phyloP scores from a whole-genome alignment of 2,113 vertebrate genomes.

The Glaucidium brasilianum region DNA sequence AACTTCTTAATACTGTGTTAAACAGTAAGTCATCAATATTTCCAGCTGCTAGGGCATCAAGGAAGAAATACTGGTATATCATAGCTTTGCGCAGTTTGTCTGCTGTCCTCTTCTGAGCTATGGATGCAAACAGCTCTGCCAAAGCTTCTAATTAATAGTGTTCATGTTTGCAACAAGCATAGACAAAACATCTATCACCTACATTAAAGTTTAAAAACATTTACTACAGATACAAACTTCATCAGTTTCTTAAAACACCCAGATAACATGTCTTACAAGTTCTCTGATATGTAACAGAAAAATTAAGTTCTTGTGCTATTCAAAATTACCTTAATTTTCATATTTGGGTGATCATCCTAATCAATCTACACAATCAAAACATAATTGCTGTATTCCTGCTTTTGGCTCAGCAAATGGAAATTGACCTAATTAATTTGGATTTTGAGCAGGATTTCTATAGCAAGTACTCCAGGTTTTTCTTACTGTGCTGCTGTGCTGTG shows the following conservation, averaged over 20 bases:
- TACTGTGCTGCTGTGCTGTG: neutral
- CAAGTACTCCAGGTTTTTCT: neutral
- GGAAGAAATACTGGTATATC: neutral
- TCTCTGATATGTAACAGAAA: neutral
- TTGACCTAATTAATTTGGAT: neutral
- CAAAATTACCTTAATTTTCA: neutral
- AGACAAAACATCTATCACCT: neutral
- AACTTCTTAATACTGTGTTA: neutral
- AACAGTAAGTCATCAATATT: neutral
- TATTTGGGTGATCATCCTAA: neutral
- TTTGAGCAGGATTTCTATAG: neutral
- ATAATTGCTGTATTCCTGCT: neutral
- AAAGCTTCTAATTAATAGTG: neutral
- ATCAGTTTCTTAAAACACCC: neutral
- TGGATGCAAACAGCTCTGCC: neutral
- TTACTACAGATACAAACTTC: neutral
- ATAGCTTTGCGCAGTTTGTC: neutral
- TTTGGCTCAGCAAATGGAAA: neutral
- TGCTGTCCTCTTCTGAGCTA: neutral
- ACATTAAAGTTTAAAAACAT: constrained; percentile 16
- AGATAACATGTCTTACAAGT: neutral
- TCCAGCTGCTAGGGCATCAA: neutral
- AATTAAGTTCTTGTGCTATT: neutral
- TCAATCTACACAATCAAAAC: neutral
- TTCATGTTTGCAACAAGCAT: neutral